Evolutionary conservation across 2,797 vertebrate genomes (phyloP), one percentile per base, ranked within the genome.

Genomic region (Paedocypris micromegethes): DNA sequence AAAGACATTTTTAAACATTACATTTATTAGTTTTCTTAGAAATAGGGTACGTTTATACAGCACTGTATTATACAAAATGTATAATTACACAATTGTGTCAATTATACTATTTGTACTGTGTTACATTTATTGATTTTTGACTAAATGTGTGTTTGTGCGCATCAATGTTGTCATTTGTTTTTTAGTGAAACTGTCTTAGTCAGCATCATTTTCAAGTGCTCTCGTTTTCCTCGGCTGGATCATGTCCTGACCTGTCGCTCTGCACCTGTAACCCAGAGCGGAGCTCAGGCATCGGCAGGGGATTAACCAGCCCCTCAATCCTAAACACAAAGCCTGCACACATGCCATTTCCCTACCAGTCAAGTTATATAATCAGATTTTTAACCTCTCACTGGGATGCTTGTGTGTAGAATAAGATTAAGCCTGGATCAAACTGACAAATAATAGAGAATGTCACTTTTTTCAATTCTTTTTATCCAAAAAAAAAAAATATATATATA

Each of bases 341-440:
- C 52, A 70, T 5, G 5, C 48, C 37, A 42, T 9, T 56, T 63
- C 43, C 46, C 41, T 58, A 67, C 64, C 62, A 70, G 67, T 66
- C 66, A 48, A 48, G 49, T 78, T 80, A 72, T 71, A 58, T 75
- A 75, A 78, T 68, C 57, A 68, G 75, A 75, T 75, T 74, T 70
- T 9, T 39, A n/a, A 50, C 23, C 51, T 69, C 66, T 68, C 5
- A 5, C 42, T 49, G 6, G 57, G 42, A 59, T 8, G 38, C 45
- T n/a, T 61, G 56, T 50, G 64, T 59, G 64, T 55, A 9, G 37
- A 49, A 41, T 8, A 54, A 58, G 58, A 67, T 72, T 66, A 72
- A 53, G 38, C 44, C n/a, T 4, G 59, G 53, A 63, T 68, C 58
- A 68, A 73, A 66, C 46, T 63, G 55, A 9, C 58, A 68, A 52